These are phyloP conservation scores for Lasioglossum oenotherae DNA, from an alignment of 2,888 invertebrate species.

Conservation along the genomic window DNA sequence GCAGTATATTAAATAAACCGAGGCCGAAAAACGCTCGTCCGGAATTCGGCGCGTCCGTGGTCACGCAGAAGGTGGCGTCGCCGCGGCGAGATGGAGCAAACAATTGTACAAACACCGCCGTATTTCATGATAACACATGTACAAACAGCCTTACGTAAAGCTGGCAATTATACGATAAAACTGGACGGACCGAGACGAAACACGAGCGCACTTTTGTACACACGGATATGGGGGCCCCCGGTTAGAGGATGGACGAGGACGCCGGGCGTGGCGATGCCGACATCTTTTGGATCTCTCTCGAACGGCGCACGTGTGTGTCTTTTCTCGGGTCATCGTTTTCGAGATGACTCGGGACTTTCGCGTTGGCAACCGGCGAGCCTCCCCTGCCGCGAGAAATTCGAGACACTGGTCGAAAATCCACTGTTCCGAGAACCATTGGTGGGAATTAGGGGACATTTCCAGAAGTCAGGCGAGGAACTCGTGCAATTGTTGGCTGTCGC, in stretches of 20 bases:
- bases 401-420: background rate
- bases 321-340: conserved; percentile 64
- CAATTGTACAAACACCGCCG: conserved; percentile 83
- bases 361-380: conserved; percentile 32
- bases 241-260: conserved; percentile 18
- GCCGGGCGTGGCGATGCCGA: conserved; percentile 31
- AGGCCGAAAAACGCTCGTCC: conserved; percentile 60
- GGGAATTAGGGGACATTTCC: conserved; percentile 1
- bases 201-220: conserved; percentile 67
- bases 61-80: conserved; percentile 74
- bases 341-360: conserved; percentile 36
- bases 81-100: conserved; percentile 79
- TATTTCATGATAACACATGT: conserved; percentile 84
- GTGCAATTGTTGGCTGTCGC: background rate
- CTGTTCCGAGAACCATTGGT: background rate
- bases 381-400: conserved; percentile 3
- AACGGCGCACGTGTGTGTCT: conserved; percentile 57
- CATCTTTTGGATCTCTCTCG: background rate
- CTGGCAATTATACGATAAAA: conserved; percentile 82
- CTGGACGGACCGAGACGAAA: conserved; percentile 77
- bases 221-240: conserved; percentile 3
- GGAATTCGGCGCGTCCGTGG: conserved; percentile 77
- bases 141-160: conserved; percentile 84
- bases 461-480: background rate
- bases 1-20: conserved; percentile 64